Percentiles rank a stretch among this genome's conserved stretches.
These are phyloP conservation scores for Turdus rufiventris DNA, from an alignment of 2,113 vertebrate species.

Conservation along the genomic window DNA sequence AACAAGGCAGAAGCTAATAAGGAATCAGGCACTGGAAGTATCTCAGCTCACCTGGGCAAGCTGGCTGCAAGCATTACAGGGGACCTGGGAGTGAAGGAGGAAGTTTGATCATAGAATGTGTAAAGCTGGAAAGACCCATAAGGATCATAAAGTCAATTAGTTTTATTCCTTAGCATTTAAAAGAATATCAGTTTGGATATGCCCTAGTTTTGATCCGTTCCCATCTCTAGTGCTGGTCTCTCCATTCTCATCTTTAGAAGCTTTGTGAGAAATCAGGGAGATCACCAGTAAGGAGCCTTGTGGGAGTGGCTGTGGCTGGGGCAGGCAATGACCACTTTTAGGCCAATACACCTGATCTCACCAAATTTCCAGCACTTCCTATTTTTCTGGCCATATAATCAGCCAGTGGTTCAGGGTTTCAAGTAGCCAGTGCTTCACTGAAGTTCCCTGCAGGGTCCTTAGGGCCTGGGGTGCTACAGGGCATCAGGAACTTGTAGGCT, in stretches of 20 bases:
- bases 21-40: not conserved
- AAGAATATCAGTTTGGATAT: not conserved
- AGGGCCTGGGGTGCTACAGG: not conserved
- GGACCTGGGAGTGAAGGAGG: not conserved
- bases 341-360: not conserved
- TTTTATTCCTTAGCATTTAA: not conserved
- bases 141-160: not conserved
- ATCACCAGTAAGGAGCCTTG: not conserved
- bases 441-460: not conserved
- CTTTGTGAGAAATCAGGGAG: not conserved
- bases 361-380: not conserved
- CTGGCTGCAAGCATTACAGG: not conserved
- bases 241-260: not conserved
- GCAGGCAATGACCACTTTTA: not conserved
- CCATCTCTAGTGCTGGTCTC: not conserved
- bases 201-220: not conserved
- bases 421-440: not conserved
- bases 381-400: not conserved
- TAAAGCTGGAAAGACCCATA: not conserved
- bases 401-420: not conserved
- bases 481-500: not conserved
- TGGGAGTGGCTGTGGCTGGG: too few relatives aligned
- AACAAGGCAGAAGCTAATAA: not conserved
- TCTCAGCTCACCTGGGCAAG: not conserved
- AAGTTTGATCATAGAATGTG: not conserved